Evolutionary conservation across 37 sponge, comb jelly and placozoan genomes (phyloP), one percentile per base, ranked within the genome.

Genomic region (Crambe crambe): DNA sequence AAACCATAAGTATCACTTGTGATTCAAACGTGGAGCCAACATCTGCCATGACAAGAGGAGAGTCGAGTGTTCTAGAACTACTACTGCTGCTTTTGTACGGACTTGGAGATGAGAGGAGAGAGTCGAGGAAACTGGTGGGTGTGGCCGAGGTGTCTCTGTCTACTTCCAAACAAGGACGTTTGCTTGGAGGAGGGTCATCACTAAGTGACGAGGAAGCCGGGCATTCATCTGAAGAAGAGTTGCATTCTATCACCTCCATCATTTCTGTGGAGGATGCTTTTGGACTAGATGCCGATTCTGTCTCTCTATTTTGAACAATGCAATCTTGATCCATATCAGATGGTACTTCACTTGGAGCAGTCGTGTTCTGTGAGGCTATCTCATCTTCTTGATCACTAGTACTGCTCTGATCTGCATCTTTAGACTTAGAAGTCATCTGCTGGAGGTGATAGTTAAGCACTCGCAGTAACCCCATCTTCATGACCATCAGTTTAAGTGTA

Each of bases 401-500:
- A 2, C 9, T 9, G 25, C 9, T 18, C 30, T 65, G 32, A 65
- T 30, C 12, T 30, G 31, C 66, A 20, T 30, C 9, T 22, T 60
- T 60, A 9, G 68, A 38, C 25, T 21, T 39, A 26, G 42, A 27
- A 29, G 42, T 68, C 68, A 77, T 78, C 26, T 29, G 10, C 40
- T 59, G 25, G 26, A 89, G 74, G 47, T 83, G 85, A 44, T 89
- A 60, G 6, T 42, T 74, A 0, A 90, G 78, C 5, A 76, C 47
- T 26, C 39, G 57, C 22, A 86, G 60, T 42, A 90, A 72, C 0
- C 88, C 87, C 47, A 90, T 43, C 23, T 34, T 27, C 23, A 39
- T 72, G 58, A 90, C 88, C 87, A 90, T 86, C 25, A 58, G 64
- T 66, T 73, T 90, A 25, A 90, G 76, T 42, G 86, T 81, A 58